phyloP scores from a whole-genome alignment of 2,113 vertebrate species.

The Tiliqua scincoides region DNA sequence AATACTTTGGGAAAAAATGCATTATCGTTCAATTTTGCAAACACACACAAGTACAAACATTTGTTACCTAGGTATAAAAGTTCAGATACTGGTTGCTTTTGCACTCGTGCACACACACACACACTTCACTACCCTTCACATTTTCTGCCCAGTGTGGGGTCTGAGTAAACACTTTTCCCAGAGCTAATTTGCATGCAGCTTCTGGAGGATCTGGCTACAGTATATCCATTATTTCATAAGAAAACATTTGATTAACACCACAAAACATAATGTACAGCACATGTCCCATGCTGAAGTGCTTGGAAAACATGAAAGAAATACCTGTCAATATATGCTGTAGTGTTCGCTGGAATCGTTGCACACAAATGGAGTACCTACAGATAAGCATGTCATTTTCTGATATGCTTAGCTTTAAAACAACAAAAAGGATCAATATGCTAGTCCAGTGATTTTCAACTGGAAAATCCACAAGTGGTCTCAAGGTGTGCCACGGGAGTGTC shows the following conservation, averaged over 20 bases:
- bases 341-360: not conserved
- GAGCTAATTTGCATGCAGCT: conserved; percentile 13
- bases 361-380: not conserved
- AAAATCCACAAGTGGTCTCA: too few relatives aligned
- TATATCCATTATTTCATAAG: conserved; percentile 8
- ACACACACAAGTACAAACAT: conserved; percentile 12
- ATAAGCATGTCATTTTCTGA: not conserved
- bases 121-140: not conserved
- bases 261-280: conserved; percentile 10
- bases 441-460: too few relatives aligned
- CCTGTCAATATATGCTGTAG: not conserved
- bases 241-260: conserved; percentile 1
- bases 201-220: not conserved
- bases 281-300: not conserved
- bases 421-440: not conserved
- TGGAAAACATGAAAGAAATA: conserved; percentile 30
- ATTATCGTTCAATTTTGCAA: conserved; percentile 38
- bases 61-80: conserved; percentile 21
- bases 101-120: too few relatives aligned
- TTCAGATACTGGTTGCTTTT: not conserved
- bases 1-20: conserved; percentile 41
- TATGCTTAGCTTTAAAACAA: not conserved
- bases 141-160: not conserved
- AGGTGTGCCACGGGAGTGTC: too few relatives aligned
- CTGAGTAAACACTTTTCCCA: conserved; percentile 32